Percentiles rank a stretch among this genome's conserved stretches.
Conservation (phyloP, 2,888 invertebrate species). For the Lithophane semibrunnea region DNA sequence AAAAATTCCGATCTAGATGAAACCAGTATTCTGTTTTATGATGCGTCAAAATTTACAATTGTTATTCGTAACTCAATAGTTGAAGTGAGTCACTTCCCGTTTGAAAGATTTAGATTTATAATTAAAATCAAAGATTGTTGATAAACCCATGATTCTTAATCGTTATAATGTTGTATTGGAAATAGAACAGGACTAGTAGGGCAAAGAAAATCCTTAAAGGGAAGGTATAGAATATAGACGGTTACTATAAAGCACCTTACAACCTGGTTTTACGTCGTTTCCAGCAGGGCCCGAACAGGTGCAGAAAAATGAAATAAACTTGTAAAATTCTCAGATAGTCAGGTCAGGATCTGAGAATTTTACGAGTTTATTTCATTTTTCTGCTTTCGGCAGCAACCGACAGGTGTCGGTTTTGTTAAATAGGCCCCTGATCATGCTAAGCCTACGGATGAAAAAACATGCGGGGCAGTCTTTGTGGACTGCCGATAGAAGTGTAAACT, state of each 20-base stretch:
- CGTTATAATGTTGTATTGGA: not conserved
- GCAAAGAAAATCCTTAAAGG: not conserved
- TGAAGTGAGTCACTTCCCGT: constrained; percentile 6
- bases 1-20: constrained; percentile 9
- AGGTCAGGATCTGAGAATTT: too few species aligned
- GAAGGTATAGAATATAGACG: not conserved
- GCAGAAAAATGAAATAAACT: not conserved
- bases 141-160: not conserved
- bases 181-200: not conserved
- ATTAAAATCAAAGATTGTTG: constrained; percentile 5
- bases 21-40: constrained; percentile 18
- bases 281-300: too few species aligned
- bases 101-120: constrained; percentile 7
- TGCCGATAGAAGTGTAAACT: too few species aligned
- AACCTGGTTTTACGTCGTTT: not conserved
- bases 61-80: constrained; percentile 3
- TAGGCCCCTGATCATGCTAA: not conserved
- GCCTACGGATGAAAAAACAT: not conserved
- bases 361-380: too few species aligned
- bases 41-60: constrained; percentile 20
- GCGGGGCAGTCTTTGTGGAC: too few species aligned
- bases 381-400: too few species aligned
- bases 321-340: not conserved
- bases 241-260: too few species aligned
- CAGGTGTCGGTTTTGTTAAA: not conserved